phyloP scores from a whole-genome alignment of 2,888 invertebrate species.

The Zele albiditarsus region DNA sequence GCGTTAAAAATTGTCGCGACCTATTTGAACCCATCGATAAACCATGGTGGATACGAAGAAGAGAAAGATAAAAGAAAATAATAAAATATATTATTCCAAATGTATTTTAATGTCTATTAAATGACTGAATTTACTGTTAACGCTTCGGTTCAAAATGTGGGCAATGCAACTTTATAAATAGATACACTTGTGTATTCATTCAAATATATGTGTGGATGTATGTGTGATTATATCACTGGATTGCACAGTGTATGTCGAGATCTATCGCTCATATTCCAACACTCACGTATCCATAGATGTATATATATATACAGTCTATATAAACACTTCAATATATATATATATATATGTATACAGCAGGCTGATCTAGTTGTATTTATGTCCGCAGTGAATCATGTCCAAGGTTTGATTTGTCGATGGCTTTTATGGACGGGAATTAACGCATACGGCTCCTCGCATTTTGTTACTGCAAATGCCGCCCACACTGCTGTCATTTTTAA shows the following conservation, averaged over 20 bases:
- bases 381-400: conserved; percentile 71
- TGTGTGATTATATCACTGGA: neutral
- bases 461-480: conserved; percentile 69
- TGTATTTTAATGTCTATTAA: neutral
- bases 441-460: conserved; percentile 70
- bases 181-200: neutral
- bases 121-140: neutral
- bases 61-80: conserved; percentile 33
- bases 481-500: conserved; percentile 49
- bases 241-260: neutral
- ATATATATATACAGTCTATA: neutral
- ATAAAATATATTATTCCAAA: conserved; percentile 26
- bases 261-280: conserved; percentile 16
- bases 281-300: conserved; percentile 51
- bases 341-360: conserved; percentile 60
- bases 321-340: conserved; percentile 49
- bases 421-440: conserved; percentile 72
- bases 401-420: conserved; percentile 72
- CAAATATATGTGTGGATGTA: neutral
- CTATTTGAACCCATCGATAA: conserved; percentile 47
- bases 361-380: conserved; percentile 72
- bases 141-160: neutral
- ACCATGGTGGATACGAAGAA: conserved; percentile 40
- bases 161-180: neutral
- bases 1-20: conserved; percentile 53